Evolutionary conservation across 2,797 vertebrate species (phyloP).

Genomic region (Melopsittacus undulatus): DNA sequence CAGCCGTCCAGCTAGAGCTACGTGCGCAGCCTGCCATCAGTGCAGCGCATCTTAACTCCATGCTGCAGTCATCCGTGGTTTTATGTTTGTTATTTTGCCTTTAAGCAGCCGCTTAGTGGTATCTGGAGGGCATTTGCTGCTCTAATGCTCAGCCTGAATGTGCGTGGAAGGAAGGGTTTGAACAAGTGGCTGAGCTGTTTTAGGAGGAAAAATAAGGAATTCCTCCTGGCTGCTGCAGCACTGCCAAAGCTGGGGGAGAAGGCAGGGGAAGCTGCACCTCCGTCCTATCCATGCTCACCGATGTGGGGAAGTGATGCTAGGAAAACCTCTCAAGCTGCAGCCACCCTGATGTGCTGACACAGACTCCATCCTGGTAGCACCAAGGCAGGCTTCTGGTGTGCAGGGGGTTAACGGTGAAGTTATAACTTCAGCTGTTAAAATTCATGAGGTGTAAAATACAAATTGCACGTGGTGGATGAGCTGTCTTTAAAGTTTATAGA

Average conservation of each 20-base stretch:
- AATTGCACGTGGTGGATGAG: constrained; percentile 75
- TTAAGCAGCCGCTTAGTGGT: neutral
- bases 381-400: neutral
- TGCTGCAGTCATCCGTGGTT: neutral
- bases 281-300: accelerated
- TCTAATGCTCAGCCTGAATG: neutral
- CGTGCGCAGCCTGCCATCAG: neutral
- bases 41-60: neutral
- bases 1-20: neutral
- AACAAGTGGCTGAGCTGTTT: neutral
- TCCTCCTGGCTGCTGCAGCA: neutral
- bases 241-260: neutral
- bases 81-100: constrained; percentile 45
- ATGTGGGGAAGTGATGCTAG: neutral
- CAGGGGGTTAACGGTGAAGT: constrained; percentile 68
- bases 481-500: constrained; percentile 73
- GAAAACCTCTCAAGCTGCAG: neutral
- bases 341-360: accelerated
- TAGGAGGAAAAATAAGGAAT: neutral
- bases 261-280: neutral
- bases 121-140: constrained; percentile 26
- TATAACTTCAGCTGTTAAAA: constrained; percentile 73
- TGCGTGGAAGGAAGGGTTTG: neutral
- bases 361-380: accelerated
- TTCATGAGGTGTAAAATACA: constrained; percentile 76